Base-by-base conservation (phyloP, 2,113 vertebrate genomes). In the Ictalurus punctatus region DNA sequence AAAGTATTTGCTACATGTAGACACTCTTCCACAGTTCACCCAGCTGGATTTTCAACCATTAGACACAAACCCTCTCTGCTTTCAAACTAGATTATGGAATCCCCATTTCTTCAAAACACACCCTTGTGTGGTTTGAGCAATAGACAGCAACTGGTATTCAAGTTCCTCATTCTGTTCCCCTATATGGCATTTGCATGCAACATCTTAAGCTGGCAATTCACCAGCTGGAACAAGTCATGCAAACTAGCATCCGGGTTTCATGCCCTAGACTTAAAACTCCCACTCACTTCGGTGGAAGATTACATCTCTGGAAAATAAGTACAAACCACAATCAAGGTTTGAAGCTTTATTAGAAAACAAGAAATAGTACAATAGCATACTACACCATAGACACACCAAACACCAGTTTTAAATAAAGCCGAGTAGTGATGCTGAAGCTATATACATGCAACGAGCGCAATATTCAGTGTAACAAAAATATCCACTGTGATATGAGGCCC, bases 341-440 rank as follows among this genome's bases (percentile, higher is more conserved):
- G 89, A 89, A 69, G 89, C 90, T 95, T 95, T 95, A 95, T 92
- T 95, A 94, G 94, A 94, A 95, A 94, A 89, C 69, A 58, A 91
- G 89, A 91, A 92, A 92, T 91, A 92, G 79, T 91, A 95, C 94
- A 90, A 91, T 84, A 91, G 59, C 71, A 54, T 37, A 89, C 48
- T 84, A 85, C 63, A 74, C 48, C 81, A 56, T 30, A 25, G 78
- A 82, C 25, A 16, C 52, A 82, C 71, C 16, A 25, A 23, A 86
- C 58, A 92, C 63, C 84, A 90, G 80, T 87, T 86, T 93, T 94
- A 94, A 94, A 94, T 94, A 92, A 90, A 88, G 92, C 91, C 86
- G 79, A 44, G 90, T 13, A 81, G 82, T 23, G 65, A 56, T 37
- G 10, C 52, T 65, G 80, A 86, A 90, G 85, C 90, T 94, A 95